Evolutionary conservation across 1,140 invertebrate genomes (phyloP).

Genomic region (Pentalonia nigronervosa): DNA sequence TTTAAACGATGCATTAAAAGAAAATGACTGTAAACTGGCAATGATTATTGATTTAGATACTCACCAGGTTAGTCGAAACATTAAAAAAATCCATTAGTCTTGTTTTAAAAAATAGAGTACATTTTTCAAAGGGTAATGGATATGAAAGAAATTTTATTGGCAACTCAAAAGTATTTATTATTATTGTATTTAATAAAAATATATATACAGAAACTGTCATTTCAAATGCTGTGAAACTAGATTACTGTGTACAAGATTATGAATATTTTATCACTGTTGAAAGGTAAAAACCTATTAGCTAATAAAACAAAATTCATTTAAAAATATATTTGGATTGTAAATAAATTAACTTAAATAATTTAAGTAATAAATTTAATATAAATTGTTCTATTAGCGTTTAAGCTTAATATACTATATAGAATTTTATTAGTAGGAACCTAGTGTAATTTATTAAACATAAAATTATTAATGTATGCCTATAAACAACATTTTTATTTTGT

Average conservation of each 20-base stretch:
- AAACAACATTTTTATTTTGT: not conserved
- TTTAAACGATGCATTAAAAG: conserved; percentile 73
- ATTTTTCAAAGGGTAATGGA: conserved; percentile 77
- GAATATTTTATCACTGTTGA: conserved; percentile 76
- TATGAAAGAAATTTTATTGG: conserved; percentile 82
- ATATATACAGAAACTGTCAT: conserved; percentile 79
- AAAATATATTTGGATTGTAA: not conserved
- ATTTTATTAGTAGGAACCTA: not conserved
- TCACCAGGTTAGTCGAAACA: conserved; percentile 71
- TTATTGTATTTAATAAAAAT: conserved; percentile 84
- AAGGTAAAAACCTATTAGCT: conserved; percentile 66
- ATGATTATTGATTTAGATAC: conserved; percentile 92
- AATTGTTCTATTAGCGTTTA: not conserved
- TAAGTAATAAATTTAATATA: not conserved
- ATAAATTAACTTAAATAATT: not conserved
- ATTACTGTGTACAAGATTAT: conserved; percentile 72
- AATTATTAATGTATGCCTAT: not conserved
- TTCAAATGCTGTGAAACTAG: conserved; percentile 75
- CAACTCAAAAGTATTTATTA: conserved; percentile 78
- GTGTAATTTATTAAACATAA: not conserved
- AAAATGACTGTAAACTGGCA: conserved; percentile 68
- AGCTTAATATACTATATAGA: not conserved
- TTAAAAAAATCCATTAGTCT: conserved; percentile 20
- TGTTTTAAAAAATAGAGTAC: not conserved
- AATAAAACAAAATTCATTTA: not conserved